Base-by-base conservation (phyloP, 2,888 invertebrate species). In the Heliconius aoede region DNA sequence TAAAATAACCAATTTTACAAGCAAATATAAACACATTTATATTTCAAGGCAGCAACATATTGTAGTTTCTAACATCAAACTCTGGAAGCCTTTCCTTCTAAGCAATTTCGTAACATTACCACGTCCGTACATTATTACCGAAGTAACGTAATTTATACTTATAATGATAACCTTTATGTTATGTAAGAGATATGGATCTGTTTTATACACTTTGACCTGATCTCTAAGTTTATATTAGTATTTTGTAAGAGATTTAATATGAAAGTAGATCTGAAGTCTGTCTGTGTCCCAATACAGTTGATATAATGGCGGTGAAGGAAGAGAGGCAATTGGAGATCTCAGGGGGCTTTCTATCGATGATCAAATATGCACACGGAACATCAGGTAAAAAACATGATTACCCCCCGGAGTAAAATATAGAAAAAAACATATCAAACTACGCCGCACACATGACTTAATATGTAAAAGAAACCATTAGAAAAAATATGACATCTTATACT, bases 121-220 rank as follows among this genome's bases (percentile, higher is more conserved):
- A 60, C 64, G 36, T 60, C 74, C 36, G 60, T 30, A 24, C 28
- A 26, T 77, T 36, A 46, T 73, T 62, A 64, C 74, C 55, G 60
- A 65, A 58, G 55, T 30, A 55, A 69, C 69, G 64, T 65, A 65
- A 65, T 65, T 61, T 24, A 64, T 65, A 46, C 58, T 64, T 71
- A 40, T 68, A 73, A 72, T 58, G 72, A 61, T 78, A 73, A 76
- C 76, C 76, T 78, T 78, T 78, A 46, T 3, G 55, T 73, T 76
- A 78, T 28, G 72, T 71, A 73, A 78, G 15, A 64, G 75, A 65
- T 75, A 67, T 62, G 30, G 78, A 76, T 76, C 76, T 71, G 69
- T 65, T 76, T 73, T 68, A 62, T 69, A 68, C 73, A 32, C 76
- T 73, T 72, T 72, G 76, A 73, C 62, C 78, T 46, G 68, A 62